Evolutionary conservation across 2,113 vertebrate species (phyloP).

Genomic region (Oncorhynchus clarkii): DNA sequence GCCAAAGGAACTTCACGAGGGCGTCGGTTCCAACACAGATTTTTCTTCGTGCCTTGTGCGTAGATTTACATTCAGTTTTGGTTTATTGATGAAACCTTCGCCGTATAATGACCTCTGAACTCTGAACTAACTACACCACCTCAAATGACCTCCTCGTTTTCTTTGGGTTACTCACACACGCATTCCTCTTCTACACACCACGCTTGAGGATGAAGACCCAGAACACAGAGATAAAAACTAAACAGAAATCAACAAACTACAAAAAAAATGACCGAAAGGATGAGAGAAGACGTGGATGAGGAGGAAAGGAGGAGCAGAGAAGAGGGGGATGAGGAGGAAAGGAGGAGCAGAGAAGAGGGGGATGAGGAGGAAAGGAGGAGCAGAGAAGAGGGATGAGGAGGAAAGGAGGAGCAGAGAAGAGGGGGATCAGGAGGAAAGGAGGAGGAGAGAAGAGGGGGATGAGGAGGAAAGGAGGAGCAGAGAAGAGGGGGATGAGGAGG

Average conservation of each 20-base stretch:
- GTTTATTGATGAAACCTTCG: conserved; percentile 41
- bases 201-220: conserved; percentile 2
- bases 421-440: conserved; percentile 46
- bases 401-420: too few relatives aligned
- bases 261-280: conserved; percentile 6
- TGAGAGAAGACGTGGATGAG: not conserved
- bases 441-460: conserved; percentile 30
- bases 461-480: conserved; percentile 58
- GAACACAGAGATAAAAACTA: conserved; percentile 33
- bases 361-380: conserved; percentile 48
- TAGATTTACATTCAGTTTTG: conserved; percentile 67
- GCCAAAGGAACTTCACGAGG: conserved; percentile 37
- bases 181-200: conserved; percentile 42
- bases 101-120: conserved; percentile 28
- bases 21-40: conserved; percentile 19
- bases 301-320: not conserved
- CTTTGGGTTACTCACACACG: conserved; percentile 55
- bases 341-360: not conserved
- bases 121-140: conserved; percentile 29
- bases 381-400: conserved; percentile 13
- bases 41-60: conserved; percentile 41
- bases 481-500: too few relatives aligned
- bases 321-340: too few relatives aligned
- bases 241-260: conserved; percentile 42
- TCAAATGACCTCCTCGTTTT: conserved; percentile 32